Conservation (phyloP, 1,140 invertebrate species). For the Catajapyx aquilonaris region DNA sequence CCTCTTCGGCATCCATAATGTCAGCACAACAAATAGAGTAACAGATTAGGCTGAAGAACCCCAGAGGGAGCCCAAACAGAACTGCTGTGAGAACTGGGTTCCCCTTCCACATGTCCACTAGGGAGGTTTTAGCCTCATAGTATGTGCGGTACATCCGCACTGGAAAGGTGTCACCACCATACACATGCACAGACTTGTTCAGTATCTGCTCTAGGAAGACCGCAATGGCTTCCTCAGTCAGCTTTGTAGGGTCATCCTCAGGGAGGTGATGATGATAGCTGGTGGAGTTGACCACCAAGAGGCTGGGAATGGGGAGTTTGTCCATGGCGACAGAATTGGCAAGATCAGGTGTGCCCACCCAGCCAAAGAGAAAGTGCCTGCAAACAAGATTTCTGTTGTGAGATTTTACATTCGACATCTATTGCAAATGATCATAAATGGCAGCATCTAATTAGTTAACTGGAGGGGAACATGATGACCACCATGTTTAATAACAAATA, state of each 20-base stretch:
- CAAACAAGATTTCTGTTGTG: constrained; percentile 8
- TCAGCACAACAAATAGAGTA: constrained; percentile 87
- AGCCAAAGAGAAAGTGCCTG: constrained; percentile 73
- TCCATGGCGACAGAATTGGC: constrained; percentile 81
- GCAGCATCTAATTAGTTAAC: too few relatives aligned
- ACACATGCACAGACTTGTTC: constrained; percentile 47
- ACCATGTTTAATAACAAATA: too few relatives aligned
- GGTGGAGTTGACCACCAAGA: constrained; percentile 73
- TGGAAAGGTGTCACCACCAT: constrained; percentile 54
- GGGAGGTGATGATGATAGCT: constrained; percentile 78
- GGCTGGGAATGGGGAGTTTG: constrained; percentile 54
- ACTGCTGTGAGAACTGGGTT: constrained; percentile 75
- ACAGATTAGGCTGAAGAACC: constrained; percentile 78
- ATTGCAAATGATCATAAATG: too few relatives aligned
- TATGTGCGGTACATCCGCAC: constrained; percentile 49
- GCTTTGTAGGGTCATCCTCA: constrained; percentile 53
- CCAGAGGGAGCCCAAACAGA: constrained; percentile 67
- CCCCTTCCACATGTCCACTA: constrained; percentile 68
- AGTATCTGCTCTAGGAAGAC: constrained; percentile 52
- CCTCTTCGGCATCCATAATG: constrained; percentile 77
- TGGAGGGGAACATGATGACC: too few relatives aligned
- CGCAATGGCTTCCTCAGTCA: constrained; percentile 56
- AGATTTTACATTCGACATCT: not conserved
- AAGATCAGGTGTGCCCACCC: constrained; percentile 58
- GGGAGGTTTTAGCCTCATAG: constrained; percentile 48